Percentiles rank a stretch among this genome's conserved stretches.
Conservation (phyloP, 2,797 vertebrate genomes). For the Chanos chanos region DNA sequence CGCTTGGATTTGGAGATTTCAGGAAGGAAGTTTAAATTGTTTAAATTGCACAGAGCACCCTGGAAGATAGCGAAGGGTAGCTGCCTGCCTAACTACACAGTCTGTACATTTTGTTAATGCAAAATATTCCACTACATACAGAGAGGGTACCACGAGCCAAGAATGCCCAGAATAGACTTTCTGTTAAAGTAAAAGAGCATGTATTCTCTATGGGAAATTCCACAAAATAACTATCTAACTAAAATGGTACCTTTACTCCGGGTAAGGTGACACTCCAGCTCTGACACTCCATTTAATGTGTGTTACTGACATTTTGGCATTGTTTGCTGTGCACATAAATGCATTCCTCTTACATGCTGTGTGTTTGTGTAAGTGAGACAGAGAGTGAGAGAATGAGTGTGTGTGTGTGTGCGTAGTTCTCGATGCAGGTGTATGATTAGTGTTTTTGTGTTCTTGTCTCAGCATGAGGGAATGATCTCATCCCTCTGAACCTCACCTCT, state of each 20-base stretch:
- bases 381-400: not conserved
- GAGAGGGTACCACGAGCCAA: too few relatives aligned
- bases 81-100: not conserved
- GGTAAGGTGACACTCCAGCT: too few relatives aligned
- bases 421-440: slow-evolving; percentile 8
- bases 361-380: not conserved
- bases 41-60: slow-evolving; percentile 27
- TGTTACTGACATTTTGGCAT: not conserved
- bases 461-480: slow-evolving; percentile 41
- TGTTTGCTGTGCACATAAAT: not conserved
- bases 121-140: too few relatives aligned
- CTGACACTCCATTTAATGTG: too few relatives aligned
- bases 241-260: too few relatives aligned
- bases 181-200: too few relatives aligned
- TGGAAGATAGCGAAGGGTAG: slow-evolving; percentile 8
- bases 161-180: too few relatives aligned
- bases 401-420: slow-evolving; percentile 8
- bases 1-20: not conserved
- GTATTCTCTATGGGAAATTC: too few relatives aligned
- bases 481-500: slow-evolving; percentile 24
- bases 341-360: not conserved
- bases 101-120: not conserved
- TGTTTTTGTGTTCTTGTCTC: slow-evolving; percentile 32
- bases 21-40: slow-evolving; percentile 22
- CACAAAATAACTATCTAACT: too few relatives aligned